phyloP scores from a whole-genome alignment of 2,113 vertebrate genomes.

The Sula dactylatra region DNA sequence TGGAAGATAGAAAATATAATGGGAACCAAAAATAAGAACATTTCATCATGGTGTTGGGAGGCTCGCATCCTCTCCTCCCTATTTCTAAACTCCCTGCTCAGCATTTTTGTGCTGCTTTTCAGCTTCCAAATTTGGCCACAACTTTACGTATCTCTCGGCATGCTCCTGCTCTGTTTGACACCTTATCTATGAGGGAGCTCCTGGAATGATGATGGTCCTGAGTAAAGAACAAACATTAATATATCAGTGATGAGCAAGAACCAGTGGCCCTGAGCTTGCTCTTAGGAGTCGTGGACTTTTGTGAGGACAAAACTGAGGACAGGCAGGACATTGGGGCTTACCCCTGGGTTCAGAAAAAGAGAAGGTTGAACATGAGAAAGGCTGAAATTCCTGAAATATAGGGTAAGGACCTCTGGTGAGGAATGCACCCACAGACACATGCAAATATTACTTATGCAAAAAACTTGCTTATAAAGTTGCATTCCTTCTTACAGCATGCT shows the following conservation, averaged over 20 bases:
- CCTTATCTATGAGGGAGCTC: neutral
- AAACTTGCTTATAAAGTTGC: neutral
- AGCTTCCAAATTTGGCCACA: neutral
- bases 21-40: neutral
- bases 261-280: neutral
- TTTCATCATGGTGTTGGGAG: neutral
- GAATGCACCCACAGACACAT: neutral
- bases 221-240: neutral
- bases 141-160: neutral
- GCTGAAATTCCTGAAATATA: neutral
- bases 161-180: neutral
- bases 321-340: neutral
- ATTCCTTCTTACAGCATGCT: conserved; percentile 11
- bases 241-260: neutral
- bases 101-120: neutral
- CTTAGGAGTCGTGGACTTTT: neutral
- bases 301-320: neutral
- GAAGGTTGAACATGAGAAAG: neutral
- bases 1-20: neutral
- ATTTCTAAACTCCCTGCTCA: neutral
- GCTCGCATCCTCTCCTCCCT: neutral
- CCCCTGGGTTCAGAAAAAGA: neutral
- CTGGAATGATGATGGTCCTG: neutral
- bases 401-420: neutral
- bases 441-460: neutral